Evolutionary conservation across 2,888 invertebrate genomes (phyloP).

Genomic region (Harmothoe impar): DNA sequence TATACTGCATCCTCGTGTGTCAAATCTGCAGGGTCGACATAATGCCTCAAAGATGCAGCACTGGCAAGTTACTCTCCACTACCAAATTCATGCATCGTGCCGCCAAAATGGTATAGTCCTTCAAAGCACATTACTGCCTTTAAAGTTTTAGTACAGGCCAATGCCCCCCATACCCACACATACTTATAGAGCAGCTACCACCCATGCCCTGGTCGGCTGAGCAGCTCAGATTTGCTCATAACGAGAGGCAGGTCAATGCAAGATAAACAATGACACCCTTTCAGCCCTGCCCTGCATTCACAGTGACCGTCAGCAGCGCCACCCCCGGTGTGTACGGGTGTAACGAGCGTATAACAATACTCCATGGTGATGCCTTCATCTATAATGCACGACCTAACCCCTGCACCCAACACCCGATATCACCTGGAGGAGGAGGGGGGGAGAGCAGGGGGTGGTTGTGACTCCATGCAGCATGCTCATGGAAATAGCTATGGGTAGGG

Average conservation of each 20-base stretch:
- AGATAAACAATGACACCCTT: slow-evolving; percentile 23
- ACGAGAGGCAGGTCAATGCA: slow-evolving; percentile 6
- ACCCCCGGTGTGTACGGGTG: neutral
- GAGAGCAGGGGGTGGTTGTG: neutral
- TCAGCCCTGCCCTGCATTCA: neutral
- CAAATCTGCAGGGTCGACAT: too few relatives aligned
- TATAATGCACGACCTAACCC: neutral
- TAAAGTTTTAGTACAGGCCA: too few relatives aligned
- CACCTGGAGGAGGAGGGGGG: neutral
- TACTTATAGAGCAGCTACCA: neutral
- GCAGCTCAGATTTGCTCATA: slow-evolving; percentile 7
- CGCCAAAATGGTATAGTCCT: too few relatives aligned
- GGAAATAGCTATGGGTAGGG: too few relatives aligned
- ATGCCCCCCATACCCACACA: neutral
- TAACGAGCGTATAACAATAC: neutral
- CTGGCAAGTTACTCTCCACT: too few relatives aligned
- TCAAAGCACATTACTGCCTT: too few relatives aligned
- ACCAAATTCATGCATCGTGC: too few relatives aligned
- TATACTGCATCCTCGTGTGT: too few relatives aligned
- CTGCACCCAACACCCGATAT: neutral
- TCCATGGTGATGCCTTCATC: neutral
- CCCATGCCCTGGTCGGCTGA: neutral
- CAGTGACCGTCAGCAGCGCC: neutral
- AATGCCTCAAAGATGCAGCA: too few relatives aligned
- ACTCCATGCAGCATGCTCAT: too few relatives aligned